Evolutionary conservation across 1,140 invertebrate species (phyloP).

Genomic region (Idris sp.): DNA sequence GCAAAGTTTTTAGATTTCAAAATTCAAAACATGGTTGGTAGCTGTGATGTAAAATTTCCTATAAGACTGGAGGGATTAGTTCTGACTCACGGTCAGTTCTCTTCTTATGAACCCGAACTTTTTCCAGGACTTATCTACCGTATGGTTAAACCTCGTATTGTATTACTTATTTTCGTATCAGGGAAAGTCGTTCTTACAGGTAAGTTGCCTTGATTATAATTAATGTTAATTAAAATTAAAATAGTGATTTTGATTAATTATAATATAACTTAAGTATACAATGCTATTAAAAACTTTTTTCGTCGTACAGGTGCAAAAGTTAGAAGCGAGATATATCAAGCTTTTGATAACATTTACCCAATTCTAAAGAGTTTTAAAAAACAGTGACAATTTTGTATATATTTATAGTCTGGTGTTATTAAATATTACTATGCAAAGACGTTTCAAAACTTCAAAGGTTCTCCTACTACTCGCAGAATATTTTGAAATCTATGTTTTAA

Average conservation of each 20-base stretch:
- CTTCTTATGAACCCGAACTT: constrained; percentile 95
- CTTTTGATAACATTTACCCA: constrained; percentile 99
- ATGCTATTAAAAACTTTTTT: too few relatives aligned
- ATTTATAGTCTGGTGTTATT: too few relatives aligned
- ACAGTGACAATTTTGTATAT: constrained; percentile 79
- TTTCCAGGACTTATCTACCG: constrained; percentile 99
- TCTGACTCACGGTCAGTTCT: constrained; percentile 98
- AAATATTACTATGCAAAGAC: too few relatives aligned
- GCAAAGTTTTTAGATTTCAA: constrained; percentile 99
- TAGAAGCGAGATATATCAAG: constrained; percentile 98
- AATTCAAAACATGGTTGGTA: constrained; percentile 99
- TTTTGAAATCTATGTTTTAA: too few relatives aligned
- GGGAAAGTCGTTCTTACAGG: constrained; percentile 98
- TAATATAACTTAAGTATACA: too few relatives aligned
- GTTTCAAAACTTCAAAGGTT: too few relatives aligned
- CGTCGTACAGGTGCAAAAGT: constrained; percentile 94
- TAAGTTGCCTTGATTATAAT: too few relatives aligned
- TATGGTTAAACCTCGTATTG: constrained; percentile 99
- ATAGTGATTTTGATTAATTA: too few relatives aligned
- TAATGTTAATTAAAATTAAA: too few relatives aligned
- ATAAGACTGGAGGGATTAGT: constrained; percentile 98
- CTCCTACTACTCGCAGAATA: too few relatives aligned
- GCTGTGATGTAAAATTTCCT: constrained; percentile 99
- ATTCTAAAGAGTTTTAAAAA: constrained; percentile 99
- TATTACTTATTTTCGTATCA: constrained; percentile 98